Conservation (phyloP, 1,140 invertebrate species). For the Sitophilus oryzae region DNA sequence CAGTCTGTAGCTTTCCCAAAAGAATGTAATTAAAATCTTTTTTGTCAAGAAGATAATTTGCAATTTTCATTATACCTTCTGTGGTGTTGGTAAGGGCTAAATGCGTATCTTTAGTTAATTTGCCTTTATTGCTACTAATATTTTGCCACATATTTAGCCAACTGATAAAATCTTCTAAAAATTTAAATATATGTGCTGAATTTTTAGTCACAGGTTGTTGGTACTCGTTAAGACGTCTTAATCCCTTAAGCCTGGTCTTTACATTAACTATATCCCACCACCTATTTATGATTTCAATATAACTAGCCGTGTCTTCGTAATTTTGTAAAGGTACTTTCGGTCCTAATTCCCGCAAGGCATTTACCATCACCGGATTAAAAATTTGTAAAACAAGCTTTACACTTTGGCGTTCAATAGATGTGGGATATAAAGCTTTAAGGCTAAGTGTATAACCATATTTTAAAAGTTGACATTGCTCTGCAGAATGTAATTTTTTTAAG, state of each 20-base stretch:
- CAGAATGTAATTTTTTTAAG: conserved; percentile 1
- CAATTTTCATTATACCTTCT: neutral
- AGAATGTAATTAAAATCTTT: neutral
- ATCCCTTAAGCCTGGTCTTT: conserved; percentile 1
- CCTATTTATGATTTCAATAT: conserved; percentile 3
- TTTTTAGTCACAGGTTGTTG: conserved; percentile 4
- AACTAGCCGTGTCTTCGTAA: conserved; percentile 11
- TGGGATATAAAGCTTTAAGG: conserved; percentile 14
- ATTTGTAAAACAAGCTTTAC: conserved; percentile 10
- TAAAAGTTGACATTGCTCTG: conserved; percentile 9
- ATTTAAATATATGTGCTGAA: neutral
- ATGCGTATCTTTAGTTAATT: neutral
- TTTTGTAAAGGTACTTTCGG: neutral
- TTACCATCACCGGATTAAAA: conserved; percentile 1
- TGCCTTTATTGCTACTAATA: neutral
- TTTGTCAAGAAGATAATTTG: neutral
- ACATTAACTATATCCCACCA: conserved; percentile 19
- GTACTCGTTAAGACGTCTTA: neutral
- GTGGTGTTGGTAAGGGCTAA: neutral
- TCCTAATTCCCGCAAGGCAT: conserved; percentile 7
- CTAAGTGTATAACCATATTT: conserved; percentile 15
- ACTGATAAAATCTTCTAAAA: neutral
- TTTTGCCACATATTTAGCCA: neutral
- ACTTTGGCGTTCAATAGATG: conserved; percentile 17
- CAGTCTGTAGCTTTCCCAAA: neutral